Evolutionary conservation across 2,888 invertebrate genomes (phyloP).

Genomic region (Eupithecia pulchellata): DNA sequence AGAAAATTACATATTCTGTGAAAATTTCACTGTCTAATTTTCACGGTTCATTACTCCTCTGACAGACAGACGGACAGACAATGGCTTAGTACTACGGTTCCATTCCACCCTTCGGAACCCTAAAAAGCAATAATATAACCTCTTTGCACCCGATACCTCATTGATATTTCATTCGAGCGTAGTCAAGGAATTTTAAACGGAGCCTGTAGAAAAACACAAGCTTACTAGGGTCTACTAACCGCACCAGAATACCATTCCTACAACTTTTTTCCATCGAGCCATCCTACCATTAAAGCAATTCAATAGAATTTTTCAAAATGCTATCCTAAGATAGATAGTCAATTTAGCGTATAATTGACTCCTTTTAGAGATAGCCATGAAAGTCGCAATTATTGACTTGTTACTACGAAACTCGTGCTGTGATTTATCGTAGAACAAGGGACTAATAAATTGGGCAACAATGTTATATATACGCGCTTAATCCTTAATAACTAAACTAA

Average conservation of each 20-base stretch:
- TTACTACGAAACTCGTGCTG: background rate
- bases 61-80: no score
- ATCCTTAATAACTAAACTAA: no score
- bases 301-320: conserved; percentile 66
- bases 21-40: no score
- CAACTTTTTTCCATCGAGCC: conserved; percentile 57
- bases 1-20: no score
- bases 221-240: conserved; percentile 1
- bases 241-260: conserved; percentile 38
- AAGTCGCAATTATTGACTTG: conserved; percentile 27
- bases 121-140: background rate
- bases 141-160: conserved; percentile 4
- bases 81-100: no score
- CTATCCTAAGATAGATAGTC: conserved; percentile 42
- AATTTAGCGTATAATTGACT: conserved; percentile 53
- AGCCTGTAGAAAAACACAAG: conserved; percentile 14
- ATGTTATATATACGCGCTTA: no score
- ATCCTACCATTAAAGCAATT: conserved; percentile 68
- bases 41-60: no score
- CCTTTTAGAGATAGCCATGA: conserved; percentile 46
- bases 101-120: no score
- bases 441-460: background rate
- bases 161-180: conserved; percentile 26
- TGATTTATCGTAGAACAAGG: background rate
- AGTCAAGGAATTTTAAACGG: conserved; percentile 29